Conservation (phyloP, 2,113 vertebrate species). For the Microtus montanus region DNA sequence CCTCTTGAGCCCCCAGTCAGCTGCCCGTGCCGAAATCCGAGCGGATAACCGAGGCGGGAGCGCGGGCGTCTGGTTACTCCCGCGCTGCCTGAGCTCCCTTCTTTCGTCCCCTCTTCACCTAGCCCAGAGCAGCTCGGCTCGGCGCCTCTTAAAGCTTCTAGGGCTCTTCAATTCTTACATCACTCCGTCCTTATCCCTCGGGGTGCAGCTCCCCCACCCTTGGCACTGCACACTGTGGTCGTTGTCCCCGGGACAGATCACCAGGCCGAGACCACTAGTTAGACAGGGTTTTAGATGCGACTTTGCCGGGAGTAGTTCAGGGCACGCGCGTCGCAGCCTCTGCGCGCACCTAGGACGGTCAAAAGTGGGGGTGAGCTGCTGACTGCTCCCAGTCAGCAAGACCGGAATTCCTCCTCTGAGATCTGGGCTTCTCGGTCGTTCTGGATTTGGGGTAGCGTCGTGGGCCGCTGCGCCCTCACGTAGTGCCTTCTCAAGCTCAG, state of each 20-base stretch:
- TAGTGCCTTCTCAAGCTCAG: neutral
- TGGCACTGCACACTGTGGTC: neutral
- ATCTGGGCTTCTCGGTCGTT: neutral
- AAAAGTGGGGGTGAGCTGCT: neutral
- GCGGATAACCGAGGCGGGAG: conserved; percentile 71
- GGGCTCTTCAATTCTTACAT: conserved; percentile 3
- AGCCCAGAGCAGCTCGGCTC: neutral
- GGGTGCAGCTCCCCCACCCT: neutral
- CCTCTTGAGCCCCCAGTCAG: conserved; percentile 38
- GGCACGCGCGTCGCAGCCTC: neutral
- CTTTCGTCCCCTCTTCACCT: neutral
- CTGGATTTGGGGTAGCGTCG: neutral
- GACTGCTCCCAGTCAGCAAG: neutral
- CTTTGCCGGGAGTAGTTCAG: neutral
- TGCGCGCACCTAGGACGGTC: neutral
- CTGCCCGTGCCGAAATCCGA: conserved; percentile 38
- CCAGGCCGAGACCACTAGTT: neutral
- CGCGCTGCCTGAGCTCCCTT: neutral
- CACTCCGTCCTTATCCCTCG: too few species aligned
- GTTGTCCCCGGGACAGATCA: neutral
- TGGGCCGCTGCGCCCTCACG: neutral
- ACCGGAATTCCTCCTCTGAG: too few species aligned
- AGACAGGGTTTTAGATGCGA: neutral
- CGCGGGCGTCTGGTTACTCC: neutral
- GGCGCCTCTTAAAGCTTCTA: conserved; percentile 49